Percentiles rank a stretch among this genome's conserved stretches.
phyloP scores from a whole-genome alignment of 2,888 invertebrate genomes.

The Augiades crinisus region DNA sequence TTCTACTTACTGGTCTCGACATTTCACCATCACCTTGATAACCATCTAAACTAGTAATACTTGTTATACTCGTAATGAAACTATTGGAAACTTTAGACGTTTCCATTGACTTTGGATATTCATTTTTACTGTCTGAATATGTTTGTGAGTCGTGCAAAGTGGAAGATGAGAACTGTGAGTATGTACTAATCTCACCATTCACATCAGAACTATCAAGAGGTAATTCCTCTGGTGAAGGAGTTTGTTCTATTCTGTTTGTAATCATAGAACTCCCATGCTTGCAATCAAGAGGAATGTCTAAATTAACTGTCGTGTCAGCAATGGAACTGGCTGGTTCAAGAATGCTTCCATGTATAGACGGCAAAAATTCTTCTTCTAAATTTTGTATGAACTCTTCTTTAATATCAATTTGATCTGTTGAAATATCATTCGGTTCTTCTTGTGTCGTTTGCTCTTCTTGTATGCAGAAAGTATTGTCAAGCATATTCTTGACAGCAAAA shows the following conservation, averaged over 20 bases:
- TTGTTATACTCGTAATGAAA: conserved; percentile 93
- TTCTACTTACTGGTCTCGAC: conserved; percentile 92
- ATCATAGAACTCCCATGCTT: conserved; percentile 64
- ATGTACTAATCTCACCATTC: conserved; percentile 80
- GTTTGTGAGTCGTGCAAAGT: conserved; percentile 79
- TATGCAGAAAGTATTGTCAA: conserved; percentile 30
- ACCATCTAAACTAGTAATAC: conserved; percentile 95
- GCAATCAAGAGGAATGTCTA: conserved; percentile 77
- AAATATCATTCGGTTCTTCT: conserved; percentile 26
- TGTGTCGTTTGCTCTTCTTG: conserved; percentile 7
- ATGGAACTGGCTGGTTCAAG: conserved; percentile 81
- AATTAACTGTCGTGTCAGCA: conserved; percentile 75
- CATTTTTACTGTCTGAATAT: conserved; percentile 80
- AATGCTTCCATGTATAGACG: conserved; percentile 82
- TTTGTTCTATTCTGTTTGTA: conserved; percentile 85
- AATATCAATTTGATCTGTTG: conserved; percentile 32
- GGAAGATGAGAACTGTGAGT: conserved; percentile 74
- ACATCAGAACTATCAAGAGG: conserved; percentile 89
- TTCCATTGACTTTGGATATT: conserved; percentile 82
- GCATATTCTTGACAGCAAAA: conserved; percentile 27
- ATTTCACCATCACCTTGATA: conserved; percentile 96
- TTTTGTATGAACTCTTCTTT: conserved; percentile 56
- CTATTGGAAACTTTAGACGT: conserved; percentile 86
- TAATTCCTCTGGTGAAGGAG: conserved; percentile 92
- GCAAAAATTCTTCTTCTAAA: conserved; percentile 83